Evolutionary conservation across 2,888 invertebrate genomes (phyloP).

Genomic region (Eueremaeus valkanovi): DNA sequence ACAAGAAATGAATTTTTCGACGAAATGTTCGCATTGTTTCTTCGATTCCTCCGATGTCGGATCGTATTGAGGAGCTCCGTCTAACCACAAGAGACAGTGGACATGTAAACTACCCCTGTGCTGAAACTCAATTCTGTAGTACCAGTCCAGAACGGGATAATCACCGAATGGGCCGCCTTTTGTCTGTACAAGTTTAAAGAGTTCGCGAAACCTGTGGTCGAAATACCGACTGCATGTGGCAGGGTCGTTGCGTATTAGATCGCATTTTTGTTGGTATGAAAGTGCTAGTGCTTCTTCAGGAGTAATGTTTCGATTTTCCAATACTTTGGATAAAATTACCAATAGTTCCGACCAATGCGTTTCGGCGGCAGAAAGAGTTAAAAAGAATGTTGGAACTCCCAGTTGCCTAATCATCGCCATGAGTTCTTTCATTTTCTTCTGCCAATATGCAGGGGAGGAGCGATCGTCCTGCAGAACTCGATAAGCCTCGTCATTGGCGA

Average conservation of each 20-base stretch:
- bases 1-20: not conserved
- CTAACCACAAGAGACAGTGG: constrained; percentile 44
- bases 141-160: not conserved
- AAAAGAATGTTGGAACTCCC: constrained; percentile 20
- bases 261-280: not conserved
- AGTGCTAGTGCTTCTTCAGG: not conserved
- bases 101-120: constrained; percentile 43
- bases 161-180: constrained; percentile 12
- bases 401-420: constrained; percentile 27
- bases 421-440: constrained; percentile 33
- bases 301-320: constrained; percentile 31
- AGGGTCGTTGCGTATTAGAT: constrained; percentile 46
- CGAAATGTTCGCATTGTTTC: not conserved
- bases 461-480: constrained; percentile 16
- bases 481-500: not conserved
- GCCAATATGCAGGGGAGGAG: constrained; percentile 45
- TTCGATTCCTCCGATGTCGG: not conserved
- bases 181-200: constrained; percentile 39
- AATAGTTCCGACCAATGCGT: constrained; percentile 15
- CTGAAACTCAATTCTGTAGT: constrained; percentile 38
- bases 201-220: constrained; percentile 44
- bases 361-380: constrained; percentile 35
- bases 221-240: constrained; percentile 48
- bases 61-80: constrained; percentile 27
- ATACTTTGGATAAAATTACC: constrained; percentile 42